Conservation (phyloP, 2,113 vertebrate species). For the Mesoclemmys tuberculata region DNA sequence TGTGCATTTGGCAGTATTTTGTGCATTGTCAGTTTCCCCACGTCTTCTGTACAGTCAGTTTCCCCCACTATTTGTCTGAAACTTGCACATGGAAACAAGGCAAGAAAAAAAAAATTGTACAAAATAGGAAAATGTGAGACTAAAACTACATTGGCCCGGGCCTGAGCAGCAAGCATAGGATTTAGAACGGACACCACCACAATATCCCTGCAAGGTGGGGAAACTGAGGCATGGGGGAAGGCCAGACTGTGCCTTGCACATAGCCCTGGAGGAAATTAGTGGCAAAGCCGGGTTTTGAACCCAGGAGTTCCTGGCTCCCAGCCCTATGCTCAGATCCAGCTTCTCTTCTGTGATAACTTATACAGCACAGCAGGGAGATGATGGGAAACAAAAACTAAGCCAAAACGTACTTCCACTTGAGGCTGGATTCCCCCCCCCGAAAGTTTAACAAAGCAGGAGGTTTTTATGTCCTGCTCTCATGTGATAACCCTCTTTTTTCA, state of each 20-base stretch:
- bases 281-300: not conserved
- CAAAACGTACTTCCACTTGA: not conserved
- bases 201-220: too few species aligned
- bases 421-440: not conserved
- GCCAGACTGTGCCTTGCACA: not conserved
- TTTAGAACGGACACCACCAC: too few species aligned
- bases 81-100: not conserved
- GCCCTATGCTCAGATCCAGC: not conserved
- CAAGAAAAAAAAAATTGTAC: not conserved
- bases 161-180: too few species aligned
- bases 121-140: not conserved
- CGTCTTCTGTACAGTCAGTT: not conserved
- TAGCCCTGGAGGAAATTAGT: not conserved
- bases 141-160: not conserved
- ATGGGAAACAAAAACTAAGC: not conserved
- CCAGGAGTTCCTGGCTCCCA: not conserved
- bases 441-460: not conserved
- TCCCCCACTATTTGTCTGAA: not conserved
- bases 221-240: not conserved
- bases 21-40: not conserved
- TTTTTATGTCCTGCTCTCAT: not conserved
- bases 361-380: not conserved
- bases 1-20: constrained; percentile 9
- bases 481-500: not conserved
- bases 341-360: not conserved